Conservation (phyloP, 2,888 invertebrate genomes). For the Nemoura dubitans region DNA sequence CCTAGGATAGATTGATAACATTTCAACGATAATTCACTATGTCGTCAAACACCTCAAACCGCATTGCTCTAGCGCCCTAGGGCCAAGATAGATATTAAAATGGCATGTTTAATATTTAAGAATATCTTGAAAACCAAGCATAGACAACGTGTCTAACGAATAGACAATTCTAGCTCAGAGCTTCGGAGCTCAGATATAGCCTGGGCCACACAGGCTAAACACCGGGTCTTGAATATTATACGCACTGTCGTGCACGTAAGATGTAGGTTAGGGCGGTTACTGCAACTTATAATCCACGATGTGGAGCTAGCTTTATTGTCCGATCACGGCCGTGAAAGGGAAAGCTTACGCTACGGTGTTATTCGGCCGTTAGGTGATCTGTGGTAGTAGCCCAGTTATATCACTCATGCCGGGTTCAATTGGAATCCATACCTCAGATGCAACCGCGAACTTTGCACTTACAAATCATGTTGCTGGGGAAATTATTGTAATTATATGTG, state of each 20-base stretch:
- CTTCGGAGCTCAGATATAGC: no score
- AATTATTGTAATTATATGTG: neutral
- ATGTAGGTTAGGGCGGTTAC: conserved; percentile 46
- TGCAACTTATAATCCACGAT: neutral
- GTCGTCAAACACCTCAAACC: no score
- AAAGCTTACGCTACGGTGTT: neutral
- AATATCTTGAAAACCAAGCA: no score
- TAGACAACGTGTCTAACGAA: no score
- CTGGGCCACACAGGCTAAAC: no score
- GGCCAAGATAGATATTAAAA: no score
- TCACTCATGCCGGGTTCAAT: neutral
- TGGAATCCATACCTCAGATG: neutral
- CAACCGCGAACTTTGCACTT: neutral
- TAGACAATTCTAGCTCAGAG: no score
- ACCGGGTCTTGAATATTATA: no score
- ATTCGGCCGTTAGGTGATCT: neutral
- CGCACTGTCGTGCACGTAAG: conserved; percentile 35
- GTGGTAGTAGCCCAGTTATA: neutral
- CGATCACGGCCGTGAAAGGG: conserved; percentile 23
- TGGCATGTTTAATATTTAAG: no score
- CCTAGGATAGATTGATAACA: no score
- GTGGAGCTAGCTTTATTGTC: neutral
- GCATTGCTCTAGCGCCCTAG: no score
- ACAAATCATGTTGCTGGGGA: neutral
- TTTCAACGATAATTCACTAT: no score